Percentiles rank a stretch among this genome's conserved stretches.
Evolutionary conservation across 2,113 vertebrate genomes (phyloP).

Genomic region (Psittacula cyanocephala): DNA sequence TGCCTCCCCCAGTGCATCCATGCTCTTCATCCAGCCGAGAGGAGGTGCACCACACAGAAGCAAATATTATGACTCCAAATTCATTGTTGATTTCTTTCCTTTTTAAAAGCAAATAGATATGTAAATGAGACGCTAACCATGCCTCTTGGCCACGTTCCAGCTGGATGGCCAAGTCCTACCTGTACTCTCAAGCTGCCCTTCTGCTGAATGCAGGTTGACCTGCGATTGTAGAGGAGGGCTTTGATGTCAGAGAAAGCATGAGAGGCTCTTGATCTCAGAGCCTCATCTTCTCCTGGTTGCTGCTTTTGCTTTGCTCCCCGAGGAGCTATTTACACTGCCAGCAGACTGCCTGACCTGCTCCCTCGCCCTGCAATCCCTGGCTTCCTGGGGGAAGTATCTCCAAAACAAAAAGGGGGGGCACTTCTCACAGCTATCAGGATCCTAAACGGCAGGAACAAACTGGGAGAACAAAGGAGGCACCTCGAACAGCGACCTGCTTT

Average conservation of each 20-base stretch:
- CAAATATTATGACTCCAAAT: background rate
- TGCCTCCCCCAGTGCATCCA: background rate
- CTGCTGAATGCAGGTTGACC: background rate
- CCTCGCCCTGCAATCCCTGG: background rate
- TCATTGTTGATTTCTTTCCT: background rate
- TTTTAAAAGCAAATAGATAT: background rate
- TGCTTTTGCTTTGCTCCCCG: background rate
- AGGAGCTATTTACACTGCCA: background rate
- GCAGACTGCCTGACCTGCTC: background rate
- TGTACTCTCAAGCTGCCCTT: background rate
- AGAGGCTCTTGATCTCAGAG: background rate
- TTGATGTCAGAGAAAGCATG: background rate
- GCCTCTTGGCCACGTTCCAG: background rate
- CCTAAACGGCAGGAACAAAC: background rate
- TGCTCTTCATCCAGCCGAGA: background rate
- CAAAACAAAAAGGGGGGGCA: background rate
- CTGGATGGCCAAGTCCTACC: accelerated
- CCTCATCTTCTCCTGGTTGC: background rate
- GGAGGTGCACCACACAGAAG: accelerated
- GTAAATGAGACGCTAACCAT: background rate
- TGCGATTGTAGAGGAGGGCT: background rate
- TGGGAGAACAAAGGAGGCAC: background rate
- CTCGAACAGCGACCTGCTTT: accelerated
- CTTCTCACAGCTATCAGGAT: background rate
- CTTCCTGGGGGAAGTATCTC: background rate